Evolutionary conservation across 2,113 vertebrate species (phyloP).

Genomic region (Ceyx melanurus): DNA sequence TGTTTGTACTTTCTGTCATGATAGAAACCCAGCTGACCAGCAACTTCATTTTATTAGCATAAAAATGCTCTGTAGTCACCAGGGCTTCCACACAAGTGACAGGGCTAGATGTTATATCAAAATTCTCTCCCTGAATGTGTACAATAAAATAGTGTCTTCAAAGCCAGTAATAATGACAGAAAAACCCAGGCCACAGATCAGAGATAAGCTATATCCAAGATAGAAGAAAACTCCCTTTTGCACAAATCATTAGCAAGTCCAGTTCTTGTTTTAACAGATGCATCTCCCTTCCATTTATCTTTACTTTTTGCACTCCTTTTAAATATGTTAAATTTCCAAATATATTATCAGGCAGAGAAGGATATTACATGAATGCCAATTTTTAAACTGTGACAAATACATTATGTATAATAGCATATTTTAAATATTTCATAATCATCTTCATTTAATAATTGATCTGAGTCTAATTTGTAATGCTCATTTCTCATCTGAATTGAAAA

Average conservation of each 20-base stretch:
- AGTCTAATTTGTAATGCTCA: conserved; percentile 28
- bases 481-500: conserved; percentile 30
- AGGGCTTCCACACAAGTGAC: neutral
- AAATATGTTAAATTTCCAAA: neutral
- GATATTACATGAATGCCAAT: neutral
- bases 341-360: neutral
- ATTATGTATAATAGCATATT: conserved; percentile 24
- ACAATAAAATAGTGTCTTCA: neutral
- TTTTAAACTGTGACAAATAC: conserved; percentile 39
- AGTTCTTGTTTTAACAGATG: neutral
- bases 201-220: neutral
- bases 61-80: neutral
- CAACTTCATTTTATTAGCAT: neutral
- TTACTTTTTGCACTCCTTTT: neutral
- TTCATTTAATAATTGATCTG: conserved; percentile 50
- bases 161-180: neutral
- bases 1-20: neutral
- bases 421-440: conserved; percentile 54
- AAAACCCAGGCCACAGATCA: neutral
- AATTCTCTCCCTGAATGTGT: neutral
- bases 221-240: neutral
- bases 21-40: neutral
- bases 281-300: neutral
- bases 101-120: neutral
- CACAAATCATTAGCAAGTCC: neutral